A percentile compares a stretch with the other conserved stretches of the same genome.
phyloP scores from a whole-genome alignment of 2,797 vertebrate genomes.

The Microctenopoma steveboyesi region DNA sequence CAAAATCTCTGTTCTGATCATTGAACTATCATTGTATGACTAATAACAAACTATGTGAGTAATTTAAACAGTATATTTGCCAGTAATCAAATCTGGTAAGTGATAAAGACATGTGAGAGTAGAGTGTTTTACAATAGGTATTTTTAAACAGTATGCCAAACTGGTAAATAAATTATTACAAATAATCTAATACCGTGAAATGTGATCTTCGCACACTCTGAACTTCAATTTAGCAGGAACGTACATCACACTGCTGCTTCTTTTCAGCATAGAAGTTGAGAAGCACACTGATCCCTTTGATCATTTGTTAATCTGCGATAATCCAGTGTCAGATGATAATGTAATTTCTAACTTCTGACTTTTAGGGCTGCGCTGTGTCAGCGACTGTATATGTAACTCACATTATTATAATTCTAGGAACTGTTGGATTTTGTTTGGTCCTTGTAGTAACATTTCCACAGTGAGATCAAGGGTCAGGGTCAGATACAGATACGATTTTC shows the following conservation, averaged over 20 bases:
- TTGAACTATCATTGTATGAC: neutral
- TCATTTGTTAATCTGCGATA: slow-evolving; percentile 11
- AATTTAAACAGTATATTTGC: neutral
- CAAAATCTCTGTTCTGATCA: slow-evolving; percentile 24
- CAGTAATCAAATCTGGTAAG: neutral
- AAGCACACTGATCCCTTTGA: slow-evolving; percentile 2
- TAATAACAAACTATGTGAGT: neutral
- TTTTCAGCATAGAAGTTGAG: slow-evolving; percentile 4
- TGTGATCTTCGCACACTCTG: neutral
- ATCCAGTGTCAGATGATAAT: slow-evolving; percentile 6
- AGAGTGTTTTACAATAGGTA: neutral
- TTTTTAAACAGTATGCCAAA: neutral
- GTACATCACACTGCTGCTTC: neutral
- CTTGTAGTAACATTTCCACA: slow-evolving; percentile 33
- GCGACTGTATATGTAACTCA: slow-evolving; percentile 3
- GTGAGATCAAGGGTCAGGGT: slow-evolving; percentile 62
- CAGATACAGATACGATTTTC: slow-evolving; percentile 78
- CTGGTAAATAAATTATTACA: neutral
- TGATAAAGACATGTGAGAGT: neutral
- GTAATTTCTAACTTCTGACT: slow-evolving; percentile 1
- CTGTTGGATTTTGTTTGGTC: slow-evolving; percentile 41
- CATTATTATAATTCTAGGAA: slow-evolving; percentile 26
- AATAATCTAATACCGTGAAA: neutral
- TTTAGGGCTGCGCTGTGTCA: neutral
- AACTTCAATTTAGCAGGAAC: neutral